Evolutionary conservation across 2,888 invertebrate species (phyloP).

Genomic region (Geotrupes spiniger): DNA sequence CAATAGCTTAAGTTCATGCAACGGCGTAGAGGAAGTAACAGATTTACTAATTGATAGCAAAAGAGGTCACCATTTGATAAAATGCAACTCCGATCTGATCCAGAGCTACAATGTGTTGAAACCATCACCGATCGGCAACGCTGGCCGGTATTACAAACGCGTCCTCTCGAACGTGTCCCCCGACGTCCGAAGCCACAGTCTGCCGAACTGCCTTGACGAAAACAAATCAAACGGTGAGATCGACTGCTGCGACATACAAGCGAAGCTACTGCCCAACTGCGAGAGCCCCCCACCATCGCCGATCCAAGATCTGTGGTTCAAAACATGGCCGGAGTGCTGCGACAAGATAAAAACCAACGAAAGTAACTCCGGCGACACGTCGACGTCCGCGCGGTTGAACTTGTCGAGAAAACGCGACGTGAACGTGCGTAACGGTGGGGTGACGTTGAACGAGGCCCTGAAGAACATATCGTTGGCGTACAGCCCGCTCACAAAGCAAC

Average conservation of each 20-base stretch:
- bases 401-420: constrained; percentile 15
- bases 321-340: constrained; percentile 54
- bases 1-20: constrained; percentile 24
- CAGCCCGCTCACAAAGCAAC: constrained; percentile 70
- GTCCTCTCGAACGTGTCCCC: constrained; percentile 32
- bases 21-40: constrained; percentile 28
- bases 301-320: constrained; percentile 48
- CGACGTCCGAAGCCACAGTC: constrained; percentile 46
- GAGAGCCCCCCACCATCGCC: constrained; percentile 33
- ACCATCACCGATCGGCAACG: constrained; percentile 34
- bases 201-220: constrained; percentile 46
- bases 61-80: constrained; percentile 29
- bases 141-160: constrained; percentile 34
- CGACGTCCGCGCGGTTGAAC: constrained; percentile 3
- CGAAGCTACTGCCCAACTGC: constrained; percentile 32
- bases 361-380: constrained; percentile 25
- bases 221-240: constrained; percentile 28
- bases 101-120: constrained; percentile 32
- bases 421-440: constrained; percentile 32
- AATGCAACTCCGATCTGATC: constrained; percentile 31
- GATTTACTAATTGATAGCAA: constrained; percentile 29
- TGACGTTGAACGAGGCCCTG: constrained; percentile 66
- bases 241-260: constrained; percentile 38
- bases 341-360: constrained; percentile 44
- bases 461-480: constrained; percentile 73